Conservation (phyloP, 2,888 invertebrate genomes). For the Caenorhabditis doughertyi region DNA sequence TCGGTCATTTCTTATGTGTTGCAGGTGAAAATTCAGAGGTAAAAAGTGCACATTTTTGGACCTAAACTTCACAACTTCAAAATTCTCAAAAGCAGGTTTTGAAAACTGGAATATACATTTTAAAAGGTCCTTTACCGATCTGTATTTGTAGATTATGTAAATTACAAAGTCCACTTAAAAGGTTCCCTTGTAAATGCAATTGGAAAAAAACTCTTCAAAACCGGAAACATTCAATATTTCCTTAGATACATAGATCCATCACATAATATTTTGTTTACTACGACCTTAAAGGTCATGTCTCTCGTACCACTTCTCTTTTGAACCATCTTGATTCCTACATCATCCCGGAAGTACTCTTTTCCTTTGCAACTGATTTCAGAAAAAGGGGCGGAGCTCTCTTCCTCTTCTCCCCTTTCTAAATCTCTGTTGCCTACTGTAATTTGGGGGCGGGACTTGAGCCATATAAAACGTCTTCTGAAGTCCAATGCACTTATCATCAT, state of each 20-base stretch:
- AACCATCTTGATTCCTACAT: slow-evolving; percentile 6
- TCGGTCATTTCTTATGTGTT: no score
- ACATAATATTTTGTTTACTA: slow-evolving; percentile 11
- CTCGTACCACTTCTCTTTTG: not conserved
- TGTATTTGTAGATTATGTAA: no score
- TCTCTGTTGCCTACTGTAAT: slow-evolving; percentile 15
- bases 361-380: not conserved
- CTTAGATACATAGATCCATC: slow-evolving; percentile 1
- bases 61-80: no score
- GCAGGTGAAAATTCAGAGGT: no score
- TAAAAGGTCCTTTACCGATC: no score
- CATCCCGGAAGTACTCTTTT: slow-evolving; percentile 32
- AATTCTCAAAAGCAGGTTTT: no score
- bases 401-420: not conserved
- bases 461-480: slow-evolving; percentile 16
- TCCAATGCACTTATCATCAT: not conserved
- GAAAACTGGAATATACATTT: no score
- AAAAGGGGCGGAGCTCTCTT: not conserved
- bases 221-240: not conserved
- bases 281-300: slow-evolving; percentile 5
- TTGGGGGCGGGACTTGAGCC: not conserved
- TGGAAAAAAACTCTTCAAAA: not conserved
- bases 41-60: no score
- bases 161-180: no score
- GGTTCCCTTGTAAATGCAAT: not conserved